Evolutionary conservation across 2,113 vertebrate species (phyloP).

Genomic region (Burhinus bistriatus): DNA sequence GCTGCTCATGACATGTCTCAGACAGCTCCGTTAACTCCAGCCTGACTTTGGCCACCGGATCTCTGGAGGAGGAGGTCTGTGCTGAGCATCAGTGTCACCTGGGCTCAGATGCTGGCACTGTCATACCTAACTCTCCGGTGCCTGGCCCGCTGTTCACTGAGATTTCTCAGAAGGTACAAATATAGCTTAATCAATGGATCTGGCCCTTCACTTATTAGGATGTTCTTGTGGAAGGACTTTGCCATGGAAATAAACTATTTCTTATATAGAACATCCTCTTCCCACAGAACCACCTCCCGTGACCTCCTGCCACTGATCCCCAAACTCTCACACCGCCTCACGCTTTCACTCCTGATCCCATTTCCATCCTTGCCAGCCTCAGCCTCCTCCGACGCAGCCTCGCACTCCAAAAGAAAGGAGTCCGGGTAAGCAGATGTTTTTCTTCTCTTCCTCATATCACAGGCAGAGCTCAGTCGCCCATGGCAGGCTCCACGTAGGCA

Average conservation of each 20-base stretch:
- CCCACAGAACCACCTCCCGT: background rate
- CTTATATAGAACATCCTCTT: background rate
- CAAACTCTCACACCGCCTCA: fast-evolving
- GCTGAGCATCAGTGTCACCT: background rate
- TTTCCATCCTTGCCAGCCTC: background rate
- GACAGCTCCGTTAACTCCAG: background rate
- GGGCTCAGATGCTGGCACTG: background rate
- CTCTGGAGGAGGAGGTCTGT: background rate
- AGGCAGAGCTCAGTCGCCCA: background rate
- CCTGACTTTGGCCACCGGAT: background rate
- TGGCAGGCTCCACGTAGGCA: slow-evolving; percentile 14
- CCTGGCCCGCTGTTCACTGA: background rate
- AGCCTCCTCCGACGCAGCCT: background rate
- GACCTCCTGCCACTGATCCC: background rate
- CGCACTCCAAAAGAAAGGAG: background rate
- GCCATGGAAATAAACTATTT: background rate
- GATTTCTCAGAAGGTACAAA: background rate
- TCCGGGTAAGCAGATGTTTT: background rate
- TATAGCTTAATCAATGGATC: background rate
- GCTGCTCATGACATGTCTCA: background rate
- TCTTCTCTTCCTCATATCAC: background rate
- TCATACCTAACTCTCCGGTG: background rate
- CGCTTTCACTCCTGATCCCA: background rate
- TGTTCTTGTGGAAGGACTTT: background rate
- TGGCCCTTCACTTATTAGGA: background rate